Conservation (phyloP, 2,888 invertebrate genomes). For the Bombyx huttoni region DNA sequence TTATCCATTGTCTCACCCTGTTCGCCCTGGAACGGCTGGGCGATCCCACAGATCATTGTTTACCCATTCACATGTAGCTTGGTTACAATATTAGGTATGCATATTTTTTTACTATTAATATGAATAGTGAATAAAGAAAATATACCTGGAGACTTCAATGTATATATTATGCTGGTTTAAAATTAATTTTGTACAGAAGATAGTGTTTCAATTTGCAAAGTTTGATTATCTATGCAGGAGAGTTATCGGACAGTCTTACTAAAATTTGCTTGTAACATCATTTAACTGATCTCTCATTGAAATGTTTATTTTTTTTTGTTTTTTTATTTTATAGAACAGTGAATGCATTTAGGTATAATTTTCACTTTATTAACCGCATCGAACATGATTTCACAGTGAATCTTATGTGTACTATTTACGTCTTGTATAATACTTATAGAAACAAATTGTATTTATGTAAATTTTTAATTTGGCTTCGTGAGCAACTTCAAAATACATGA, state of each 20-base stretch:
- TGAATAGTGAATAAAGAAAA: constrained; percentile 47
- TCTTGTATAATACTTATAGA: constrained; percentile 67
- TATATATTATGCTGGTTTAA: constrained; percentile 67
- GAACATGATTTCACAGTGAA: constrained; percentile 49
- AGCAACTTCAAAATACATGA: constrained; percentile 70
- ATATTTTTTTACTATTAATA: constrained; percentile 69
- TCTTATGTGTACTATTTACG: constrained; percentile 61
- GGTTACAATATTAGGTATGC: constrained; percentile 70
- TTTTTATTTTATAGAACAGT: constrained; percentile 39
- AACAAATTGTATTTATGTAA: constrained; percentile 69
- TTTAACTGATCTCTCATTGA: constrained; percentile 57
- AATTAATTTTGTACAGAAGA: constrained; percentile 68
- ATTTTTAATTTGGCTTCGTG: constrained; percentile 70
- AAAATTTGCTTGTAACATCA: constrained; percentile 36
- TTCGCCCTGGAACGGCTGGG: constrained; percentile 41
- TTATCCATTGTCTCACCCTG: constrained; percentile 51
- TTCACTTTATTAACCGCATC: constrained; percentile 35
- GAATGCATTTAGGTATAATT: constrained; percentile 41
- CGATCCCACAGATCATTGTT: constrained; percentile 48
- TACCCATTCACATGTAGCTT: constrained; percentile 66
- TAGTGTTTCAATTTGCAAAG: constrained; percentile 58
- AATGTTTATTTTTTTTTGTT: constrained; percentile 31
- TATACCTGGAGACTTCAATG: constrained; percentile 58
- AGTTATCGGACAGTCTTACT: constrained; percentile 34
- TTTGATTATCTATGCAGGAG: constrained; percentile 45